These are phyloP conservation scores for Poecilia latipinna DNA, from an alignment of 2,113 vertebrate species.

Conservation along the genomic window DNA sequence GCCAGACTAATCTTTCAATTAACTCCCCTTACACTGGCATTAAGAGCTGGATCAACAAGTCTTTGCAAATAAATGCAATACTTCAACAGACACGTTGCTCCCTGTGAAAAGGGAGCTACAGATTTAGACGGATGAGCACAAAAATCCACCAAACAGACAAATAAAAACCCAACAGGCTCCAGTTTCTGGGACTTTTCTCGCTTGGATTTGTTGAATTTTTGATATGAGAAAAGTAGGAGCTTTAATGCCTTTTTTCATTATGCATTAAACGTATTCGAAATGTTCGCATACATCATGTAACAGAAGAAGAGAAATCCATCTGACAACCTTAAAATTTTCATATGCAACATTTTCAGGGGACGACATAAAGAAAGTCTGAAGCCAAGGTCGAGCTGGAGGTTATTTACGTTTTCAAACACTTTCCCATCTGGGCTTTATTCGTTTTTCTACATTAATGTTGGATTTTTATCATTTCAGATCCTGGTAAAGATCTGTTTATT, in stretches of 20 bases:
- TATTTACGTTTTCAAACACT: not conserved
- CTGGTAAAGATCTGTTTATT: not conserved
- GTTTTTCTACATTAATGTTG: too few relatives aligned
- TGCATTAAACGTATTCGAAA: not conserved
- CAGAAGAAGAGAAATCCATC: not conserved
- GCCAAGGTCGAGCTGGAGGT: not conserved
- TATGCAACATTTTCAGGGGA: not conserved
- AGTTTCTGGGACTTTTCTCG: not conserved
- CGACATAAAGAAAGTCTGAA: not conserved
- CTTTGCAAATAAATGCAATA: conserved; percentile 30
- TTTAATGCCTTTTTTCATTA: not conserved
- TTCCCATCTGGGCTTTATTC: not conserved
- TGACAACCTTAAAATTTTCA: not conserved
- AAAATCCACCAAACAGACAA: not conserved
- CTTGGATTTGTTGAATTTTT: not conserved
- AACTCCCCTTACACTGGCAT: conserved; percentile 13
- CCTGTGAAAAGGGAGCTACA: not conserved
- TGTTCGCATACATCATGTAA: not conserved
- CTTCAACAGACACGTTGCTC: not conserved
- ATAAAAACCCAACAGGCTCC: not conserved
- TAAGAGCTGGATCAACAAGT: conserved; percentile 35
- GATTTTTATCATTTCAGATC: not conserved
- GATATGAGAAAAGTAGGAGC: not conserved
- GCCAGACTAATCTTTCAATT: conserved; percentile 21
- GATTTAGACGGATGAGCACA: not conserved